Base-by-base conservation (phyloP, 1,140 invertebrate genomes). In the Colletes latitarsis region DNA sequence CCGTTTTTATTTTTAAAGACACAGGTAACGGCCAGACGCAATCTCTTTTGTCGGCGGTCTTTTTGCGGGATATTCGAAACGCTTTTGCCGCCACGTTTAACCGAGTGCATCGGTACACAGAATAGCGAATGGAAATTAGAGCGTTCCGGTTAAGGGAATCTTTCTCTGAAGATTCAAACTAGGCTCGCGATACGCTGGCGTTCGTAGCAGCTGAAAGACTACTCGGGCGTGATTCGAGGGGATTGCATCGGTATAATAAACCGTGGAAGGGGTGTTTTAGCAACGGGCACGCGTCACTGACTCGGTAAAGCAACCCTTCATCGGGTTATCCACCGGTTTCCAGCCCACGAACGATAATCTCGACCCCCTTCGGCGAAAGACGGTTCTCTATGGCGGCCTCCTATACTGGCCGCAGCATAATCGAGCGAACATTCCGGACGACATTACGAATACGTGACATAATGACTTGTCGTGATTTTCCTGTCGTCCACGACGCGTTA, bases 291-390 rank as follows among this genome's bases (percentile, higher is more conserved):
- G 90, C 88, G 88, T 88, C 91, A 90, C 78, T 91, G 90, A 85
- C 86, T 89, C 85, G 89, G 89, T 92, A 91, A 85, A 91, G 84
- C 84, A 88, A 89, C 90, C 90, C 88, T 90, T 90, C 82, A 86
- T 86, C 78, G 84, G 82, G 80, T 82, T 90, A 88, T 88, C 87
- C 86, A 81, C 76, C 88, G 83, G 76, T 88, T 90, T 89, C 80
- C 84, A 88, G 82, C 82, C 82, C 79, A 84, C 75, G 70, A 69
- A 81, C 77, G 72, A 82, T 63, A 81, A 86, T 82, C 78, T 81
- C 69, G 58, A 86, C 63, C 73, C 83, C 75, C 80, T 78, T 66
- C 10, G 64, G 72, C 58, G 77, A 72, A 46, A 62, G 60, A 55
- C 67, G 43, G 49, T 64, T 77, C 68, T 19, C 70, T 62, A 46